Conservation (phyloP, 1,140 invertebrate genomes). For the Lepidostoma basale region DNA sequence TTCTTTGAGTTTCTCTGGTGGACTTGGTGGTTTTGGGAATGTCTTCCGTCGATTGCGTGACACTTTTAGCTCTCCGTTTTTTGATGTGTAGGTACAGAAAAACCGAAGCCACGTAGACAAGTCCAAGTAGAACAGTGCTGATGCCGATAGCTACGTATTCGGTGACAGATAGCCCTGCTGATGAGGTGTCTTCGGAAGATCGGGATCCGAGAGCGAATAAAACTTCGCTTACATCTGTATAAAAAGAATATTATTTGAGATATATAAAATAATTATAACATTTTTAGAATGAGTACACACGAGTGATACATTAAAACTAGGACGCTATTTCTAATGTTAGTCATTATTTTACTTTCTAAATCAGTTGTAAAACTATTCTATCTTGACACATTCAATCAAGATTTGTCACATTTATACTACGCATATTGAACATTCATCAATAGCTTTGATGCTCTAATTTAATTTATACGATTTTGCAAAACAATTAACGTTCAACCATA, state of each 20-base stretch:
- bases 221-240: constrained; percentile 77
- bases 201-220: constrained; percentile 73
- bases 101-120: constrained; percentile 83
- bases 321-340: no score
- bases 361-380: no score
- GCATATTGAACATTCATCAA: no score
- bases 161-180: constrained; percentile 64
- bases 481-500: no score
- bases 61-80: constrained; percentile 52
- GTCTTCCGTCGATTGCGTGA: constrained; percentile 14
- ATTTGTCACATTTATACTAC: no score
- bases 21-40: neutral
- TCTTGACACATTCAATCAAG: no score
- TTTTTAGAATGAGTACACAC: no score
- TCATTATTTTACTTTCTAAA: no score
- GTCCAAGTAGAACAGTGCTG: constrained; percentile 76
- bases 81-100: constrained; percentile 79
- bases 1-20: constrained; percentile 48
- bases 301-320: no score
- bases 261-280: no score
- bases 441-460: no score
- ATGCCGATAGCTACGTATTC: constrained; percentile 84
- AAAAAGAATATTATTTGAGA: constrained; percentile 64
- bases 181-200: constrained; percentile 53
- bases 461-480: no score